A percentile compares a stretch with the other conserved stretches of the same genome.
Evolutionary conservation across 2,888 invertebrate genomes (phyloP).

Genomic region (Aphrophora alni): DNA sequence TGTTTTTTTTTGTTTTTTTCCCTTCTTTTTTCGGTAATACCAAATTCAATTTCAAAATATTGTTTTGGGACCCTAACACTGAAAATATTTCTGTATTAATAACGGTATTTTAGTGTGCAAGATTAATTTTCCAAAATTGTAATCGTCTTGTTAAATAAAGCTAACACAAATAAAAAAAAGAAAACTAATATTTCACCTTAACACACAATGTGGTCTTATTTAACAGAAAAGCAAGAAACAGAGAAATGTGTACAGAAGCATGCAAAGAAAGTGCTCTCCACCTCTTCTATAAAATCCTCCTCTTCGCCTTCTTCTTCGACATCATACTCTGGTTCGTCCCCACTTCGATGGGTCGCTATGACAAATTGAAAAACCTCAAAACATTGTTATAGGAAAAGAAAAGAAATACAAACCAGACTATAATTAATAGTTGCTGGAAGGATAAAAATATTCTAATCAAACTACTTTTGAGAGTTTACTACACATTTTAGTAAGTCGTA

Average conservation of each 20-base stretch:
- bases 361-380: constrained; percentile 1
- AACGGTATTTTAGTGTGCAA: too few species aligned
- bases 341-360: constrained; percentile 6
- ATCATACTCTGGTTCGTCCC: constrained; percentile 52
- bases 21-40: too few species aligned
- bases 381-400: background rate
- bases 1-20: too few species aligned
- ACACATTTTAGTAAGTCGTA: too few species aligned
- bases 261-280: constrained; percentile 47
- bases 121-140: background rate
- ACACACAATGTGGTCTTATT: constrained; percentile 9
- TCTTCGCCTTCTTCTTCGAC: constrained; percentile 59
- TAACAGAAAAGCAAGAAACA: constrained; percentile 9
- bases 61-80: too few species aligned
- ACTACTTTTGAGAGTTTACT: too few species aligned
- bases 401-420: background rate
- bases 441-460: too few species aligned
- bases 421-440: too few species aligned
- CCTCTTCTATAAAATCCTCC: constrained; percentile 66
- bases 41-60: too few species aligned
- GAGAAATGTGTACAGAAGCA: constrained; percentile 6
- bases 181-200: background rate
- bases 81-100: too few species aligned
- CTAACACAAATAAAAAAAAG: background rate
- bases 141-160: background rate